A percentile compares a stretch with the other conserved stretches of the same genome.
These are phyloP conservation scores for Chionodraco myersi DNA, from an alignment of 2,113 vertebrate genomes.

Conservation along the genomic window DNA sequence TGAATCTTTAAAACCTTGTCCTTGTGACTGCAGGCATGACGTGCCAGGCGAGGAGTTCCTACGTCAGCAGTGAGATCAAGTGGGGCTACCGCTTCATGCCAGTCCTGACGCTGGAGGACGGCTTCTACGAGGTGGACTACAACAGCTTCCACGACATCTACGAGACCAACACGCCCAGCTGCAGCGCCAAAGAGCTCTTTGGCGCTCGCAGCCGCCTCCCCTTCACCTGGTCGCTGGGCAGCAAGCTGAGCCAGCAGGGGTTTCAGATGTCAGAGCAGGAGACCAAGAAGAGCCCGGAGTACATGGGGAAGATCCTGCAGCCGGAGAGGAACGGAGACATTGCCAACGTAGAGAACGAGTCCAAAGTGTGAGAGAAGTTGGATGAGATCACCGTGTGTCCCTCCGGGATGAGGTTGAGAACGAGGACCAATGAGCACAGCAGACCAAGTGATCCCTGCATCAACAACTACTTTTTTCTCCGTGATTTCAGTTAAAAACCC, in stretches of 20 bases:
- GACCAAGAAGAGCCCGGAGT: slow-evolving; percentile 71
- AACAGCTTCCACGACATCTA: slow-evolving; percentile 98
- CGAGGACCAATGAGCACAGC: slow-evolving; percentile 61
- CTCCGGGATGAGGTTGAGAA: slow-evolving; percentile 21
- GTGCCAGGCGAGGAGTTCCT: slow-evolving; percentile 96
- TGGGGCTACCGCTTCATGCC: slow-evolving; percentile 98
- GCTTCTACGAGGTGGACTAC: slow-evolving; percentile 99
- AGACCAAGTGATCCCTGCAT: slow-evolving; percentile 66
- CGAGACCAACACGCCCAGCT: slow-evolving; percentile 94
- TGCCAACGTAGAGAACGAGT: slow-evolving; percentile 93
- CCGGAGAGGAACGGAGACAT: slow-evolving; percentile 92
- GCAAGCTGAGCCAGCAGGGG: slow-evolving; percentile 93
- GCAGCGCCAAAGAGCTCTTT: slow-evolving; percentile 90
- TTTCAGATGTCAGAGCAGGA: slow-evolving; percentile 87
- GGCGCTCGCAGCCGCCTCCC: slow-evolving; percentile 85
- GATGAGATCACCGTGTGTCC: slow-evolving; percentile 39
- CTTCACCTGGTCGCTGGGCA: slow-evolving; percentile 94
- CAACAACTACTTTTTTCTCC: slow-evolving; percentile 46
- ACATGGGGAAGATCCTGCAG: slow-evolving; percentile 81
- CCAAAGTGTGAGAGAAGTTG: slow-evolving; percentile 84
- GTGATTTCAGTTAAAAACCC: slow-evolving; percentile 45
- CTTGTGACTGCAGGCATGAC: slow-evolving; percentile 90
- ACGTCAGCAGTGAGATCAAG: slow-evolving; percentile 94
- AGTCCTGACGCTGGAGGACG: slow-evolving; percentile 95
- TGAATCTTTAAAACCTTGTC: neutral